Evolutionary conservation across 2,113 vertebrate genomes (phyloP).

Genomic region (Bagarius yarrelli): DNA sequence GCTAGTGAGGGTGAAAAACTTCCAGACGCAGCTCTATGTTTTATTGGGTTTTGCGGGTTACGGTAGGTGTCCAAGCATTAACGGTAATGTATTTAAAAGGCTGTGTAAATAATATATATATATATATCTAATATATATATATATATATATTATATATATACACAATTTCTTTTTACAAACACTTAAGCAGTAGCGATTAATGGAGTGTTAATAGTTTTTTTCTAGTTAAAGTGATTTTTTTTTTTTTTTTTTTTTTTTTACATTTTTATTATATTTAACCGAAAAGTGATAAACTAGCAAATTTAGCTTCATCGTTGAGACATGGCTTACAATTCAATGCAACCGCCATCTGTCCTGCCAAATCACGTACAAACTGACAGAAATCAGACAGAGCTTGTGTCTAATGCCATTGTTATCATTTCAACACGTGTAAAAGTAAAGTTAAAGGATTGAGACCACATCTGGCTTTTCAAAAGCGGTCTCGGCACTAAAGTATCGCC

Average conservation of each 20-base stretch:
- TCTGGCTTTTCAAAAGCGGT: background rate
- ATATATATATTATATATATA: background rate
- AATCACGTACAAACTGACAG: background rate
- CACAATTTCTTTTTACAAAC: background rate
- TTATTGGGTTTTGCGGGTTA: background rate
- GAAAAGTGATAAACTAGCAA: background rate
- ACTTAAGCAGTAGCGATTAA: background rate
- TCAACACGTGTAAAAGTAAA: background rate
- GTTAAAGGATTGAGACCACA: background rate
- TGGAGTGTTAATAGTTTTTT: background rate
- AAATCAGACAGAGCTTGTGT: background rate
- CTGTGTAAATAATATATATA: background rate
- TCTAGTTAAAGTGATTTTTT: too few species aligned
- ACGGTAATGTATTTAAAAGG: background rate
- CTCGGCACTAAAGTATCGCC: background rate
- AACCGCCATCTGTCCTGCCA: background rate
- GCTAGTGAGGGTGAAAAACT: background rate
- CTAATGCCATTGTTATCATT: background rate
- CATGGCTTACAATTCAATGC: too few species aligned
- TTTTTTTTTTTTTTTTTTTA: too few species aligned
- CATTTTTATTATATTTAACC: too few species aligned
- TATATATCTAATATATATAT: background rate
- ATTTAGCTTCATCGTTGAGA: too few species aligned
- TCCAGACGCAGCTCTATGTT: background rate
- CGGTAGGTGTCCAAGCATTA: background rate